These are phyloP conservation scores for Eurois occulta DNA, from an alignment of 2,888 invertebrate species.

Conservation along the genomic window DNA sequence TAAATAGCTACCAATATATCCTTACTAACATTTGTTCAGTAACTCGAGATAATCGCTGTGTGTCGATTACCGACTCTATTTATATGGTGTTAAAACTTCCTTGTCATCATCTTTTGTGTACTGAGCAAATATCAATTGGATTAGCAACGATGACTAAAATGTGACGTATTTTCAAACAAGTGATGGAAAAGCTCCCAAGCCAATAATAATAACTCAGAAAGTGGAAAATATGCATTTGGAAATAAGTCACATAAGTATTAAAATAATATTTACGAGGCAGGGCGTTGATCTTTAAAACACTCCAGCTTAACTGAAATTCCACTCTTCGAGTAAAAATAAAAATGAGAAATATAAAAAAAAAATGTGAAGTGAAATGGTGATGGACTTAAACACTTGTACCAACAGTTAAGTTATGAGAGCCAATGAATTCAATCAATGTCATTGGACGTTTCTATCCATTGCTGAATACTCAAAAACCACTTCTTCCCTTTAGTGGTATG, in stretches of 20 bases:
- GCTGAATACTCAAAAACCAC: neutral
- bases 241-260: neutral
- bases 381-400: neutral
- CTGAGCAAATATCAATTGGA: neutral
- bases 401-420: neutral
- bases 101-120: neutral
- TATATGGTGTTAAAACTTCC: constrained; percentile 16
- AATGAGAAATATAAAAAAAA: no score
- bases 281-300: neutral
- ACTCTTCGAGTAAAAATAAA: no score
- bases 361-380: neutral
- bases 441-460: neutral
- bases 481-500: neutral
- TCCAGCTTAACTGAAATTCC: neutral
- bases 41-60: constrained; percentile 46
- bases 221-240: neutral
- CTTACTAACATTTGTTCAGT: constrained; percentile 42
- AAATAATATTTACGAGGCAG: neutral
- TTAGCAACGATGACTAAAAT: neutral
- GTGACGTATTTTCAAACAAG: neutral
- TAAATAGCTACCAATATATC: constrained; percentile 35
- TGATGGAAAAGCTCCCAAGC: neutral
- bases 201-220: neutral
- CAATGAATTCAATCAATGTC: neutral
- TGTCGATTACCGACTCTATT: constrained; percentile 23